Evolutionary conservation across 2,888 invertebrate species (phyloP).

Genomic region (Cactoblastis cactorum): DNA sequence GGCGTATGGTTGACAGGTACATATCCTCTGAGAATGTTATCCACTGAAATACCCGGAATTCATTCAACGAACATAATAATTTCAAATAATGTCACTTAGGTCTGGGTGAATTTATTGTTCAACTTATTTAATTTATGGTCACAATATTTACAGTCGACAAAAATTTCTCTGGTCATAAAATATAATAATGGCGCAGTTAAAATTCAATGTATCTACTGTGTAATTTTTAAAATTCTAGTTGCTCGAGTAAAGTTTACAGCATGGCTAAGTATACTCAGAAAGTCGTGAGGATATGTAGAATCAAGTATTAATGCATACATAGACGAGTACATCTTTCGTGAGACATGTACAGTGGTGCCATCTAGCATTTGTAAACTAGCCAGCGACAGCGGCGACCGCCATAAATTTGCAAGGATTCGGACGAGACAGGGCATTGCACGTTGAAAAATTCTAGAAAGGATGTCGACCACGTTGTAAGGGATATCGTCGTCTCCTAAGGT

Average conservation of each 20-base stretch:
- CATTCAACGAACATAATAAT: background rate
- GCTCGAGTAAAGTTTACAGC: conserved; percentile 1
- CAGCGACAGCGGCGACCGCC: conserved; percentile 54
- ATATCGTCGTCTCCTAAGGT: too few relatives aligned
- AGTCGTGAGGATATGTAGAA: conserved; percentile 1
- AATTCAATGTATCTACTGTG: background rate
- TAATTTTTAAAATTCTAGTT: background rate
- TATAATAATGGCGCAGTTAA: background rate
- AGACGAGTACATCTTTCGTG: conserved; percentile 34
- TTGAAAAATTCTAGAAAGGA: conserved; percentile 65
- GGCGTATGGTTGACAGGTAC: background rate
- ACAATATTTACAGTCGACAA: background rate
- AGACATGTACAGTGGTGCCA: conserved; percentile 50
- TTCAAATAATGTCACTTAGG: background rate
- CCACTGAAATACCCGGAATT: conserved; percentile 11
- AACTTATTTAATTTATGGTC: background rate
- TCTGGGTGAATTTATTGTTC: background rate
- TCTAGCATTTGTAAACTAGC: conserved; percentile 58
- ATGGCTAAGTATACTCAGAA: background rate
- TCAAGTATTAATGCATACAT: conserved; percentile 18
- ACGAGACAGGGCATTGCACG: conserved; percentile 55
- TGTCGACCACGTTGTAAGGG: conserved; percentile 35
- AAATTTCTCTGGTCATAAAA: background rate
- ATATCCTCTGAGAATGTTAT: conserved; percentile 5
- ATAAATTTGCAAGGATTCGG: conserved; percentile 73